Evolutionary conservation across 2,888 invertebrate species (phyloP), one percentile per base, ranked within the genome.

Genomic region (Hemaris fuciformis): DNA sequence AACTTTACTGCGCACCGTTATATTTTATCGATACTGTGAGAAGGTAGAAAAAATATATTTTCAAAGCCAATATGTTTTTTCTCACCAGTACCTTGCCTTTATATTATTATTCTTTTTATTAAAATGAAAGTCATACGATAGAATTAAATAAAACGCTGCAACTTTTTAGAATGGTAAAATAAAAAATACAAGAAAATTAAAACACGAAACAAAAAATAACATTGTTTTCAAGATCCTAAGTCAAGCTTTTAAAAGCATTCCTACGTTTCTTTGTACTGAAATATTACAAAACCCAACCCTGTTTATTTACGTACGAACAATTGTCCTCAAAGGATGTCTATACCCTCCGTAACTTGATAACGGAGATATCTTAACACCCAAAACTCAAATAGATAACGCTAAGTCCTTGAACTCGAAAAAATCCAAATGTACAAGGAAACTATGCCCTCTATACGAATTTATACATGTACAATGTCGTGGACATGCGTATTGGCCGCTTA

Each of bases 401-500:
- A 84, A 90, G 89, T 89, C 91, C 91, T 91, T 92, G 91, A 91
- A 91, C 91, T 89, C 88, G 74, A 85, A 83, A 85, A 90, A 89
- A 89, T 86, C 85, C 78, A 85, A 90, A 90, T 87, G 86, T 86
- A 86, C 83, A 88, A 87, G 87, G 88, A 91, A 91, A 91, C 89
- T 89, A 88, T 90, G 85, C 79, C 79, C 75, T 81, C 85, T 88
- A 87, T 88, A 90, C 70, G 74, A 87, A 84, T 84, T 84, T 89
- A 88, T 89, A 85, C 53, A 53, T 31, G 31, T 85, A 89, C 85
- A 81, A 76, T 80, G 81, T 84, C 85, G 86, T 91, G 91, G 91
- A 90, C 92, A 92, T 92, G 92, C 92, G 92, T 92, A 91, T 88
- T 92, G 89, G 90, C 85, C 85, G 83, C 87, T 83, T 86, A 81